Conservation (phyloP, 2,113 vertebrate species). For the Alosa alosa region DNA sequence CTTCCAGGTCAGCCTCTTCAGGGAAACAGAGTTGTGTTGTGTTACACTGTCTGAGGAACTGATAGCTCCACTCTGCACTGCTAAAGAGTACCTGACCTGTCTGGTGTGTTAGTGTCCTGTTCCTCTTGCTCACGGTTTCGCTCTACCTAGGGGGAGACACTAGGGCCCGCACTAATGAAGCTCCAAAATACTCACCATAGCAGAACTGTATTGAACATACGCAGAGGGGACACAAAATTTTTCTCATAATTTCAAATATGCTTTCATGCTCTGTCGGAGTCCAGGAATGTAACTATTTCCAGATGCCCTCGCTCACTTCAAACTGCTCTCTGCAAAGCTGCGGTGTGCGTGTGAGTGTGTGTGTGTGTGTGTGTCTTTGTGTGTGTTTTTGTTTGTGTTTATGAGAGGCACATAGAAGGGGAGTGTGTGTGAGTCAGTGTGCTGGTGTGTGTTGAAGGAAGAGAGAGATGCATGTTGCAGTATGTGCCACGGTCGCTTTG, state of each 20-base stretch:
- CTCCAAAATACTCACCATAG: background rate
- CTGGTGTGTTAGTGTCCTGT: background rate
- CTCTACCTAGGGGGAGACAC: background rate
- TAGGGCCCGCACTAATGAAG: background rate
- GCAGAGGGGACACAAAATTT: background rate
- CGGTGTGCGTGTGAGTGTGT: background rate
- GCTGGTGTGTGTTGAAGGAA: background rate
- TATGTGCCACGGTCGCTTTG: background rate
- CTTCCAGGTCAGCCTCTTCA: background rate
- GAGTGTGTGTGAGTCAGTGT: background rate
- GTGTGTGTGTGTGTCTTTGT: conserved; percentile 22
- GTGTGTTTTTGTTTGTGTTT: conserved; percentile 25
- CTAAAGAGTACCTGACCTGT: background rate
- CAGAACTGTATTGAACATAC: background rate
- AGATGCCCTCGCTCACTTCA: conserved; percentile 55
- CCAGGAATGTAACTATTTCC: conserved; percentile 59
- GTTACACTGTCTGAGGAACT: background rate
- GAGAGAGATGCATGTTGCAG: background rate
- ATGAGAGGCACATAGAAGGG: background rate
- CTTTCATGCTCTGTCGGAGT: conserved; percentile 58
- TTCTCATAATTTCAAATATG: conserved; percentile 50
- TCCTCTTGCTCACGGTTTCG: background rate
- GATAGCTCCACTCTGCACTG: background rate
- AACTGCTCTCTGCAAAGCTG: conserved; percentile 18
- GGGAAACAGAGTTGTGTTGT: background rate